These are phyloP conservation scores for Nannobrachium achirus DNA, from an alignment of 2,113 vertebrate genomes.

Conservation along the genomic window DNA sequence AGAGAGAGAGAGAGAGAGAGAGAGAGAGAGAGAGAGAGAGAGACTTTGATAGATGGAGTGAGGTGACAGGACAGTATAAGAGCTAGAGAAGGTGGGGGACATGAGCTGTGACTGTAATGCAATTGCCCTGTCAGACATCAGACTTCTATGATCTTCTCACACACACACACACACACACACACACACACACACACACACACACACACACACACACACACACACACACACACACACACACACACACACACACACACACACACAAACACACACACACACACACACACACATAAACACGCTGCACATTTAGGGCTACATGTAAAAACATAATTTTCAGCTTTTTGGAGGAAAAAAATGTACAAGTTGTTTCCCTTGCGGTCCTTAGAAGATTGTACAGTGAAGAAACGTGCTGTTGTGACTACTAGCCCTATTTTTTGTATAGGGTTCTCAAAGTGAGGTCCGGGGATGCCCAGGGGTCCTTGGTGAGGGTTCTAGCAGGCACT, in stretches of 20 bases:
- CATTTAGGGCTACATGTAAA: no score
- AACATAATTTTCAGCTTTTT: no score
- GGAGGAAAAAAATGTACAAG: no score
- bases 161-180: neutral
- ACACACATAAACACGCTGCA: conserved; percentile 13
- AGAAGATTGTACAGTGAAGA: no score
- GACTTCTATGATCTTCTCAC: conserved; percentile 28
- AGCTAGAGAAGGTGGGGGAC: conserved; percentile 30
- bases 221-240: neutral
- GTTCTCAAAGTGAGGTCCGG: no score
- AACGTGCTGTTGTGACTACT: no score
- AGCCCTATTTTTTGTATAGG: no score
- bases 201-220: neutral
- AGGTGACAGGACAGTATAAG: conserved; percentile 57
- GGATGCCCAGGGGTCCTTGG: no score
- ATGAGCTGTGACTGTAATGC: conserved; percentile 49
- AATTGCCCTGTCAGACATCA: conserved; percentile 61
- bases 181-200: neutral
- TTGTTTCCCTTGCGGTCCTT: no score
- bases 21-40: conserved; percentile 10
- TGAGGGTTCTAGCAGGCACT: no score
- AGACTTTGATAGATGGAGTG: conserved; percentile 53
- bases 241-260: conserved; percentile 9
- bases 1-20: neutral
- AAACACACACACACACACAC: conserved; percentile 14